These are phyloP conservation scores for Ramphastos sulfuratus DNA, from an alignment of 2,113 vertebrate genomes.

Conservation along the genomic window DNA sequence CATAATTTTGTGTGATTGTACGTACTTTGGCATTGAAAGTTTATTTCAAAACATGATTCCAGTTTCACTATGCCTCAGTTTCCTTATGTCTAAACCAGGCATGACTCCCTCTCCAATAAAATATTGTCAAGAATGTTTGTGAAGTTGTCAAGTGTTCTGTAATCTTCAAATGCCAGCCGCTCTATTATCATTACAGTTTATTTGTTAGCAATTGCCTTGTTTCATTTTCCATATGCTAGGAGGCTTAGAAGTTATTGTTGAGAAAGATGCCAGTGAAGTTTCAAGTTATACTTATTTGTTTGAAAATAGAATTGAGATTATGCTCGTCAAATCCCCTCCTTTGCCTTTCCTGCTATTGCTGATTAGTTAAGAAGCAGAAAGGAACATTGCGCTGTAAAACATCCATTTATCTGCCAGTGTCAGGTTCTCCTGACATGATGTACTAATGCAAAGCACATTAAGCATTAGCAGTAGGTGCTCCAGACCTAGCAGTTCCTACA, in stretches of 20 bases:
- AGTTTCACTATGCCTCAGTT: not conserved
- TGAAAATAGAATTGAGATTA: conserved; percentile 30
- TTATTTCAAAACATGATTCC: not conserved
- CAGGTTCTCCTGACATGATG: conserved; percentile 54
- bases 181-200: not conserved
- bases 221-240: not conserved
- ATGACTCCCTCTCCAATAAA: not conserved
- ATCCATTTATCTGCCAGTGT: conserved; percentile 50
- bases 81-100: not conserved
- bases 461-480: conserved; percentile 52
- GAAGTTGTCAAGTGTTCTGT: conserved; percentile 8
- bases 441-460: conserved; percentile 60
- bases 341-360: conserved; percentile 20
- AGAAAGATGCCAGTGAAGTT: not conserved
- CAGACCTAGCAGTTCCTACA: conserved; percentile 35
- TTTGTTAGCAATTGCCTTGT: not conserved
- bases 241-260: conserved; percentile 22
- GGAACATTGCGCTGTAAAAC: conserved; percentile 23
- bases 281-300: conserved; percentile 13
- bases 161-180: conserved; percentile 9
- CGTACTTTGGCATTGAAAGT: not conserved
- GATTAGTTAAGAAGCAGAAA: conserved; percentile 49
- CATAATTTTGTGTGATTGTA: not conserved
- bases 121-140: not conserved
- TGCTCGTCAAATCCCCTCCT: conserved; percentile 27